Evolutionary conservation across 2,113 vertebrate species (phyloP).

Genomic region (Xyrauchen texanus): DNA sequence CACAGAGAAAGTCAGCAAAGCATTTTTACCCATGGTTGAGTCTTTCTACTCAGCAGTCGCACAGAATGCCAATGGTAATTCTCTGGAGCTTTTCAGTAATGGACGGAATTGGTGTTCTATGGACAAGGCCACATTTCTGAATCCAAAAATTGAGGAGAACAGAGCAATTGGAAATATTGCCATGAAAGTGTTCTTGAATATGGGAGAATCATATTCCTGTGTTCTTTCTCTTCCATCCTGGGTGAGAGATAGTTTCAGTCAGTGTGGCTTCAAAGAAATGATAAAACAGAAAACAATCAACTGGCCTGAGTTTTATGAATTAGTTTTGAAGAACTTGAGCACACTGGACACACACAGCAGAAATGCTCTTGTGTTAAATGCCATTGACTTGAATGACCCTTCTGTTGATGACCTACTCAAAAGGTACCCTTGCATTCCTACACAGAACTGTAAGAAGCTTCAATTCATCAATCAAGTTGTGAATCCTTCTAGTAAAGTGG

Average conservation of each 20-base stretch:
- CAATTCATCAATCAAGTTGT: constrained; percentile 75
- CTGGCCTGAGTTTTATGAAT: constrained; percentile 75
- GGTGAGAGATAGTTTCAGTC: constrained; percentile 68
- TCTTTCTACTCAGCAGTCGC: constrained; percentile 76
- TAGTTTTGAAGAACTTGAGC: constrained; percentile 75
- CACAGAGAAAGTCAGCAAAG: constrained; percentile 64
- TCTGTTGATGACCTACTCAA: constrained; percentile 68
- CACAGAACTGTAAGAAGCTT: constrained; percentile 63
- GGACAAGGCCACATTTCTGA: constrained; percentile 71
- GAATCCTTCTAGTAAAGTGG: constrained; percentile 71
- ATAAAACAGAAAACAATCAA: constrained; percentile 69
- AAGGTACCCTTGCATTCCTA: constrained; percentile 75
- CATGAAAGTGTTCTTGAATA: constrained; percentile 66
- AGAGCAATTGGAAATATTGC: constrained; percentile 64
- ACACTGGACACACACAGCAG: constrained; percentile 64
- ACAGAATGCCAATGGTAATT: constrained; percentile 30
- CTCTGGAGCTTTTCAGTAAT: constrained; percentile 76
- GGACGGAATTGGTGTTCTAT: constrained; percentile 77
- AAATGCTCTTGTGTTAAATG: constrained; percentile 75
- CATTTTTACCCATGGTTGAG: constrained; percentile 76
- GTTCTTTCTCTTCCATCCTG: constrained; percentile 75
- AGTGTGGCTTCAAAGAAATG: constrained; percentile 57
- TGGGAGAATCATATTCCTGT: constrained; percentile 56
- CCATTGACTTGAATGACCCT: constrained; percentile 71
- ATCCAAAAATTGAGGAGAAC: constrained; percentile 65